Conservation (phyloP, 2,888 invertebrate genomes). For the Lepidochrysops patricia region DNA sequence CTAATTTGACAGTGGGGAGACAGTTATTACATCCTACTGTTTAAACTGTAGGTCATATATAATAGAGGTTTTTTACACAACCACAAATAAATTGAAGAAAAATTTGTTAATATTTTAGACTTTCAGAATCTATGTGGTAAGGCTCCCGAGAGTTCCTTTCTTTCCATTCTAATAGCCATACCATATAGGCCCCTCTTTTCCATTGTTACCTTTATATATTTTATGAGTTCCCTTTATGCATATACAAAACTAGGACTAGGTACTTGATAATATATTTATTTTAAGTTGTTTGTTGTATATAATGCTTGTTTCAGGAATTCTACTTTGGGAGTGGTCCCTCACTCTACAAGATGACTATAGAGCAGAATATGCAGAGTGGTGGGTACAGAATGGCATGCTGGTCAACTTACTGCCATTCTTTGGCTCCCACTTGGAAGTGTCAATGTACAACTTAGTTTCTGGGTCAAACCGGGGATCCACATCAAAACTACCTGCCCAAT, state of each 20-base stretch:
- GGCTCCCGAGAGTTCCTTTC: too few relatives aligned
- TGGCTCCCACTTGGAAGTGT: constrained; percentile 78
- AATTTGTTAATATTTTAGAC: too few relatives aligned
- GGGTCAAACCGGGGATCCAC: constrained; percentile 75
- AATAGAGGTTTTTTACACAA: too few relatives aligned
- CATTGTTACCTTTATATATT: too few relatives aligned
- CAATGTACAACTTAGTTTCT: constrained; percentile 75
- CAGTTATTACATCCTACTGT: not conserved
- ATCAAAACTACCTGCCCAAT: constrained; percentile 75
- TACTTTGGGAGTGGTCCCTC: constrained; percentile 86
- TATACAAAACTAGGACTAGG: too few relatives aligned
- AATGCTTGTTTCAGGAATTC: constrained; percentile 49
- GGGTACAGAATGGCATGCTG: constrained; percentile 73
- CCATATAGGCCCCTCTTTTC: too few relatives aligned
- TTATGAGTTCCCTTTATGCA: too few relatives aligned
- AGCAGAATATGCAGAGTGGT: constrained; percentile 71
- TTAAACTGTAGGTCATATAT: not conserved
- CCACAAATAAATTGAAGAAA: too few relatives aligned
- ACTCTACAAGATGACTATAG: constrained; percentile 50
- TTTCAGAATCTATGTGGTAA: too few relatives aligned
- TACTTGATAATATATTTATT: too few relatives aligned
- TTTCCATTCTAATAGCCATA: too few relatives aligned
- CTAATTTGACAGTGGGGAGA: not conserved
- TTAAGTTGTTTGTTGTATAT: too few relatives aligned
- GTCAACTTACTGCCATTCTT: constrained; percentile 76